Evolutionary conservation across 2,888 invertebrate genomes (phyloP).

Genomic region (Azorinus chamasolen): DNA sequence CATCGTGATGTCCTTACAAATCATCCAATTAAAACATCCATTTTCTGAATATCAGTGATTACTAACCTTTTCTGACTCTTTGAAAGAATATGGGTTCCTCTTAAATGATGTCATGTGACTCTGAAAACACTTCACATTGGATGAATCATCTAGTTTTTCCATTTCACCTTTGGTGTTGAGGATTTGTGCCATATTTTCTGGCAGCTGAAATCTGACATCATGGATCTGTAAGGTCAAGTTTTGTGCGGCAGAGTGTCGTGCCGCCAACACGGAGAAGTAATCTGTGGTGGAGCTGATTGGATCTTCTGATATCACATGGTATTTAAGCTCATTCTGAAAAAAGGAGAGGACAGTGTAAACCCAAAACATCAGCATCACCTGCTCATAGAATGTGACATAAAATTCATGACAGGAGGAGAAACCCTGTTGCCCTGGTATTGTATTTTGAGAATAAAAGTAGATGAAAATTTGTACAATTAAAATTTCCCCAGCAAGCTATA

Average conservation of each 20-base stretch:
- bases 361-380: no score
- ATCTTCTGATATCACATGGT: slow-evolving; percentile 74
- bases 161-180: slow-evolving; percentile 4
- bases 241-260: slow-evolving; percentile 60
- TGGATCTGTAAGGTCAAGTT: slow-evolving; percentile 61
- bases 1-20: no score
- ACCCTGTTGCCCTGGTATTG: no score
- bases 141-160: slow-evolving; percentile 6
- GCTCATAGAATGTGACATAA: no score
- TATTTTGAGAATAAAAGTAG: no score
- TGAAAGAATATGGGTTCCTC: slow-evolving; percentile 70
- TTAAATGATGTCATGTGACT: slow-evolving; percentile 76
- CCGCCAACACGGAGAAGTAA: slow-evolving; percentile 71
- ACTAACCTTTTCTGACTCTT: slow-evolving; percentile 58
- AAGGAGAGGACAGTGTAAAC: no score
- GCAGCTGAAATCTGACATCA: slow-evolving; percentile 74
- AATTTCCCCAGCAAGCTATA: no score
- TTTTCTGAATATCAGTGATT: no score
- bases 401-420: no score
- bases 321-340: slow-evolving; percentile 77
- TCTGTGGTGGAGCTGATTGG: slow-evolving; percentile 68
- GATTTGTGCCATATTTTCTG: slow-evolving; percentile 65
- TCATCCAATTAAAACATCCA: no score
- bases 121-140: slow-evolving; percentile 70
- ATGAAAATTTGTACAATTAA: no score